These are phyloP conservation scores for Torymus tubicola DNA, from an alignment of 2,888 invertebrate genomes.

Conservation along the genomic window DNA sequence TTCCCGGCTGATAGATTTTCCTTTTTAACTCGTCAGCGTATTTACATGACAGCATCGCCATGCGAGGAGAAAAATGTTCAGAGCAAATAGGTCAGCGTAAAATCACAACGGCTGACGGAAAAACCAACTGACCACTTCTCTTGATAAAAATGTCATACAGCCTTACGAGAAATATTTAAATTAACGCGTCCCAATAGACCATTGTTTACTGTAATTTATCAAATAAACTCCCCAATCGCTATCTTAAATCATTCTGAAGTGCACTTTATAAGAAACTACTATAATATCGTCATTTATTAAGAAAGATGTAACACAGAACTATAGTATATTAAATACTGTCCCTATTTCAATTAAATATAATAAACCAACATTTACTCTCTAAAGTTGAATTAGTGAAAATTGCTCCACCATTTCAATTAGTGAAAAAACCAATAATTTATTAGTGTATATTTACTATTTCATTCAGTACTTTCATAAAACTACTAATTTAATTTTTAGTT, in stretches of 20 bases:
- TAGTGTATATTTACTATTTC: too few relatives aligned
- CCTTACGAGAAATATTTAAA: constrained; percentile 43
- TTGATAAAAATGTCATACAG: constrained; percentile 44
- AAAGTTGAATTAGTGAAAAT: too few relatives aligned
- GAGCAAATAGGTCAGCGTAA: constrained; percentile 57
- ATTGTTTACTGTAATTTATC: constrained; percentile 1
- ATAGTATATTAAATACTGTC: too few relatives aligned
- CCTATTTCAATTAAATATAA: too few relatives aligned
- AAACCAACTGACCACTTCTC: constrained; percentile 32
- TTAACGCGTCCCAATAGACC: constrained; percentile 12
- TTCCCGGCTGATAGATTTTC: constrained; percentile 46
- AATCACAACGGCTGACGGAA: constrained; percentile 45
- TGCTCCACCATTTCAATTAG: too few relatives aligned
- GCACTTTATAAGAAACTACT: too few relatives aligned
- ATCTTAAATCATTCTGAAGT: neutral
- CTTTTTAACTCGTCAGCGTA: constrained; percentile 47
- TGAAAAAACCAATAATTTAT: too few relatives aligned
- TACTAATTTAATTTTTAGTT: too few relatives aligned
- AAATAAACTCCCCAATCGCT: neutral
- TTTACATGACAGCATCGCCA: constrained; percentile 47
- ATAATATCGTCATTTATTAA: too few relatives aligned
- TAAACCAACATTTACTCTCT: too few relatives aligned
- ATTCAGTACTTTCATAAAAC: too few relatives aligned
- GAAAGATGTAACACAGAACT: too few relatives aligned
- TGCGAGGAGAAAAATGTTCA: constrained; percentile 22